Conservation (phyloP, 2,113 vertebrate species). For the Oryzias javanicus region DNA sequence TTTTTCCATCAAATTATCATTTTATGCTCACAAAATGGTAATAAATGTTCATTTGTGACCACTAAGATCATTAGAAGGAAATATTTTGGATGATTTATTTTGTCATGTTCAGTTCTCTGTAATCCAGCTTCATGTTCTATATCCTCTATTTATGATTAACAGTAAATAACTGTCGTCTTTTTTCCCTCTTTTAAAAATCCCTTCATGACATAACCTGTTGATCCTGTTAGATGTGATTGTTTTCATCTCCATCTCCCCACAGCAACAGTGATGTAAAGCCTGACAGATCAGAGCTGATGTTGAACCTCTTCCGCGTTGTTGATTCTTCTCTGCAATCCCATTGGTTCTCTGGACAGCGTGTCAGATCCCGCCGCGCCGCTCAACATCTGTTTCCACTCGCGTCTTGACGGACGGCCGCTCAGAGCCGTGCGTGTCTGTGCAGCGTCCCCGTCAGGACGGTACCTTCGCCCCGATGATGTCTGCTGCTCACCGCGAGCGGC, state of each 20-base stretch:
- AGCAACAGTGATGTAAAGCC: slow-evolving; percentile 31
- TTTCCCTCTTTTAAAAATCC: no score
- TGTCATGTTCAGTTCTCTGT: no score
- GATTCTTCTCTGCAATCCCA: slow-evolving; percentile 41
- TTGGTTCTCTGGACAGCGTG: slow-evolving; percentile 49
- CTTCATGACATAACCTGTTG: no score
- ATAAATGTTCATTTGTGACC: no score
- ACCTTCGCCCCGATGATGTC: slow-evolving; percentile 39
- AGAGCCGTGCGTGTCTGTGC: slow-evolving; percentile 37
- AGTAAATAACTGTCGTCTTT: no score
- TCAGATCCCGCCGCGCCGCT: slow-evolving; percentile 37
- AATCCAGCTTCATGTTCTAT: no score
- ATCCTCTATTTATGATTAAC: no score
- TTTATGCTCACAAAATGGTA: no score
- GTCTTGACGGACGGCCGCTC: slow-evolving; percentile 53
- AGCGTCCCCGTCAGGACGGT: slow-evolving; percentile 32
- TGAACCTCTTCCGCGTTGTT: slow-evolving; percentile 46
- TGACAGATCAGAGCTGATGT: slow-evolving; percentile 38
- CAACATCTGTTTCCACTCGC: slow-evolving; percentile 61
- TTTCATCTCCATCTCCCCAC: slow-evolving; percentile 3
- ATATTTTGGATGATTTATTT: no score
- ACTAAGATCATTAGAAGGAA: no score
- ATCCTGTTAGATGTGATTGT: no score
- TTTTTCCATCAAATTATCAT: no score
- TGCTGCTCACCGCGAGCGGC: slow-evolving; percentile 29